These are phyloP conservation scores for Brachystomella parvula DNA, from an alignment of 1,140 invertebrate species.

Conservation along the genomic window DNA sequence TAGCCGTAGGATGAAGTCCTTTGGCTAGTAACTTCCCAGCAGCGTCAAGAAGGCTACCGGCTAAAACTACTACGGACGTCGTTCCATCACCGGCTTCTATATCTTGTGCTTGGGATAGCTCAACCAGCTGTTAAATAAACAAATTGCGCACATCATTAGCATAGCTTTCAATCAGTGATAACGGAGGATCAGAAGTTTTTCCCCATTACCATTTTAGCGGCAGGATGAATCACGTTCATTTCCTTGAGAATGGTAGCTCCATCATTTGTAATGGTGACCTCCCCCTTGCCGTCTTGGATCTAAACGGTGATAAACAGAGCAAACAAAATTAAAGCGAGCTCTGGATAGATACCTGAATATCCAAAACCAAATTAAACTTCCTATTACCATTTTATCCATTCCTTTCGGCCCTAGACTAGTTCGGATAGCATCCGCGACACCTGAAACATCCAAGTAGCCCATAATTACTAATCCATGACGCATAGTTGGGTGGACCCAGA, in stretches of 20 bases:
- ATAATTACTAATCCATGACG: constrained; percentile 2
- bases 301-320: no score
- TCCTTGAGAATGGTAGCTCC: constrained; percentile 98
- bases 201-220: constrained; percentile 89
- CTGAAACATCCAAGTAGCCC: constrained; percentile 56
- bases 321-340: constrained; percentile 6
- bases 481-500: background rate
- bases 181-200: no score
- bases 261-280: constrained; percentile 99
- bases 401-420: constrained; percentile 96
- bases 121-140: constrained; percentile 68
- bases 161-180: no score
- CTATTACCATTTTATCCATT: constrained; percentile 98
- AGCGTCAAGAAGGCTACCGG: constrained; percentile 89
- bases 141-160: no score
- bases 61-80: constrained; percentile 92
- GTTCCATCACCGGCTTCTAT: constrained; percentile 99
- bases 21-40: constrained; percentile 84
- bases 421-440: constrained; percentile 95
- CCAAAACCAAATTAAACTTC: no score
- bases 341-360: background rate
- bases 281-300: constrained; percentile 94
- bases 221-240: constrained; percentile 97
- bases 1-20: constrained; percentile 95
- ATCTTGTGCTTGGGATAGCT: constrained; percentile 96